These are phyloP conservation scores for Sisor rabdophorus DNA, from an alignment of 2,113 vertebrate genomes.

Conservation along the genomic window DNA sequence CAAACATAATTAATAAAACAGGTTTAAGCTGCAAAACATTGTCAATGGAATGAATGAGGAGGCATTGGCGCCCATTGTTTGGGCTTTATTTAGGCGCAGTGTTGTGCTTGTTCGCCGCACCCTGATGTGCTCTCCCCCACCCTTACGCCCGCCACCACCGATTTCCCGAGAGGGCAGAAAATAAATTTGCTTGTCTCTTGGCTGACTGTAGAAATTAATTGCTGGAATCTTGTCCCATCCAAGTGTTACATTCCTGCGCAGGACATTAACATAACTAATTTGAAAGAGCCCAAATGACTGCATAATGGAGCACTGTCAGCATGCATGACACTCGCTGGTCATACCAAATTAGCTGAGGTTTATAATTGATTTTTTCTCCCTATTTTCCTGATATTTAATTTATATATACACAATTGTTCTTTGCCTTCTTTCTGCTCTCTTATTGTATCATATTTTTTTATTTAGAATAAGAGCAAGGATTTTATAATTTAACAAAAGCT, in stretches of 20 bases:
- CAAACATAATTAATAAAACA: conserved; percentile 99
- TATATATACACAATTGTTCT: conserved; percentile 51
- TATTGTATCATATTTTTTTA: conserved; percentile 62
- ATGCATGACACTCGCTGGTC: conserved; percentile 98
- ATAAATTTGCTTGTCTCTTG: conserved; percentile 99
- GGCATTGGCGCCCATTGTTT: conserved; percentile 99
- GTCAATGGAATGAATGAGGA: conserved; percentile 99
- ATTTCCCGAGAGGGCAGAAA: conserved; percentile 99
- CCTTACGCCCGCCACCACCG: conserved; percentile 92
- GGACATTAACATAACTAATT: conserved; percentile 99
- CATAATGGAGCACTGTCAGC: conserved; percentile 99
- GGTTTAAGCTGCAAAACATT: conserved; percentile 99
- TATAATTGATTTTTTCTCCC: conserved; percentile 87
- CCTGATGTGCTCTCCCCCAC: conserved; percentile 86
- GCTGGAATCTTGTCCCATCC: conserved; percentile 99
- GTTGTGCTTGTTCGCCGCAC: conserved; percentile 99
- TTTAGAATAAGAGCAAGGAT: conserved; percentile 96
- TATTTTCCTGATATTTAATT: conserved; percentile 68
- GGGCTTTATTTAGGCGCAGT: conserved; percentile 99
- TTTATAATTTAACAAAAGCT: conserved; percentile 98
- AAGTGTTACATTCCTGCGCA: conserved; percentile 99
- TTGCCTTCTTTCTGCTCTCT: conserved; percentile 55
- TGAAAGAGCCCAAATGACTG: conserved; percentile 99
- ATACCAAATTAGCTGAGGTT: conserved; percentile 99
- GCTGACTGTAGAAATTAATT: conserved; percentile 99